These are phyloP conservation scores for Neodiprion lecontei DNA, from an alignment of 1,140 invertebrate genomes.

Conservation along the genomic window DNA sequence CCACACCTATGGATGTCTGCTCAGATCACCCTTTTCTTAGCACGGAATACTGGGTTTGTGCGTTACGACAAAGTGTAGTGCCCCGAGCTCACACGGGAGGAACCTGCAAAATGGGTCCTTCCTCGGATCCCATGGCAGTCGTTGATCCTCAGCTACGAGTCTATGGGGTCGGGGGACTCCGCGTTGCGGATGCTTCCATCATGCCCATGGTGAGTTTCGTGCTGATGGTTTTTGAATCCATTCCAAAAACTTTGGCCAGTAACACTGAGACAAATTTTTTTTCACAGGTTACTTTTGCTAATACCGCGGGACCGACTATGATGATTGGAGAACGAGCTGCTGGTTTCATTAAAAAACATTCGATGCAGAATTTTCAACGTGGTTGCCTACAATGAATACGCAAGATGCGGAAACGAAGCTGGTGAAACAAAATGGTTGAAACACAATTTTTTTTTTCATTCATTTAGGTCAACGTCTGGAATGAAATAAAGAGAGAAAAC, in stretches of 20 bases:
- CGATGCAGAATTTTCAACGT: too few species aligned
- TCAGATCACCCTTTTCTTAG: constrained; percentile 70
- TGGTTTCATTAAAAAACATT: constrained; percentile 60
- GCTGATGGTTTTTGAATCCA: too few species aligned
- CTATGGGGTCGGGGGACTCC: constrained; percentile 56
- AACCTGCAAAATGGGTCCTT: constrained; percentile 81
- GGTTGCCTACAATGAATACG: too few species aligned
- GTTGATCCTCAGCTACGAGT: constrained; percentile 72
- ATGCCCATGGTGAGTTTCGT: constrained; percentile 58
- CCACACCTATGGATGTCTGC: constrained; percentile 58
- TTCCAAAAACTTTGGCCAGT: background rate
- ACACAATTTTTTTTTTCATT: too few species aligned
- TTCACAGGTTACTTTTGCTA: too few species aligned
- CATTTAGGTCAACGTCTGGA: too few species aligned
- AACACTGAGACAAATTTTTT: too few species aligned
- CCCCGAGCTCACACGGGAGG: constrained; percentile 87
- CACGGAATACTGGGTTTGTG: constrained; percentile 81
- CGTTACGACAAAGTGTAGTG: constrained; percentile 74
- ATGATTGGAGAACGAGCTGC: constrained; percentile 69
- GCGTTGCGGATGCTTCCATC: constrained; percentile 67
- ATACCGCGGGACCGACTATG: constrained; percentile 37
- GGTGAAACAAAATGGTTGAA: too few species aligned
- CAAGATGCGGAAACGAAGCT: too few species aligned
- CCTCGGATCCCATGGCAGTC: constrained; percentile 71
- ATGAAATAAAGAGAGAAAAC: too few species aligned